phyloP scores from a whole-genome alignment of 2,113 vertebrate species.

The Sylvietta virens region DNA sequence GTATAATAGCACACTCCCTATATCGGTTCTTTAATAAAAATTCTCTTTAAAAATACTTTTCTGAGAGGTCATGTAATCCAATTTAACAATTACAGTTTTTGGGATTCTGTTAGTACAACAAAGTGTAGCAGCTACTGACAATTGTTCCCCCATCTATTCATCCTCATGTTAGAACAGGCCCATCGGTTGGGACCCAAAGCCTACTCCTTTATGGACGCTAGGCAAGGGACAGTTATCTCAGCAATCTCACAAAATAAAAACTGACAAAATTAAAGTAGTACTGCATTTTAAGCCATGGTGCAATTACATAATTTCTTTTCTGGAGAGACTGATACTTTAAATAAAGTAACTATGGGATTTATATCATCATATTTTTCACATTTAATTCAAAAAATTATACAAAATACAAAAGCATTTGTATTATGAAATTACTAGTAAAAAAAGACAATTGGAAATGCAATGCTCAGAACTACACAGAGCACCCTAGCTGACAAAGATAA shows the following conservation, averaged over 20 bases:
- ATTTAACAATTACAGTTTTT: slow-evolving; percentile 8
- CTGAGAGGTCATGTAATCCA: slow-evolving; percentile 3
- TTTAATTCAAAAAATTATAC: too few relatives aligned
- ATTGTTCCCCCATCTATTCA: not conserved
- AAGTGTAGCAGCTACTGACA: not conserved
- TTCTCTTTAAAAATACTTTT: not conserved
- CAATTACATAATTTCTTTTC: not conserved
- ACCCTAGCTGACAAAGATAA: not conserved
- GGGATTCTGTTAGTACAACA: slow-evolving; percentile 7
- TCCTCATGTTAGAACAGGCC: not conserved
- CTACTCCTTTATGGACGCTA: not conserved
- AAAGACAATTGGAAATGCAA: not conserved
- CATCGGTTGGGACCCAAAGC: not conserved
- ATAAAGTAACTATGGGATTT: not conserved
- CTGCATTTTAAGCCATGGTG: not conserved
- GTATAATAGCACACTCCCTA: not conserved
- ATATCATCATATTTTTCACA: not conserved
- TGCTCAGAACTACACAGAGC: not conserved
- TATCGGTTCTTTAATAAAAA: not conserved
- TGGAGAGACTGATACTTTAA: not conserved
- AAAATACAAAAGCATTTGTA: not conserved
- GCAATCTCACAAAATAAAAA: not conserved
- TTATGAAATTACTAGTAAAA: not conserved
- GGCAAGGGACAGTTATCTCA: not conserved
- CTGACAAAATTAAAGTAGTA: not conserved